Base-by-base conservation (phyloP, 2,888 invertebrate species). In the Tetragonula carbonaria region DNA sequence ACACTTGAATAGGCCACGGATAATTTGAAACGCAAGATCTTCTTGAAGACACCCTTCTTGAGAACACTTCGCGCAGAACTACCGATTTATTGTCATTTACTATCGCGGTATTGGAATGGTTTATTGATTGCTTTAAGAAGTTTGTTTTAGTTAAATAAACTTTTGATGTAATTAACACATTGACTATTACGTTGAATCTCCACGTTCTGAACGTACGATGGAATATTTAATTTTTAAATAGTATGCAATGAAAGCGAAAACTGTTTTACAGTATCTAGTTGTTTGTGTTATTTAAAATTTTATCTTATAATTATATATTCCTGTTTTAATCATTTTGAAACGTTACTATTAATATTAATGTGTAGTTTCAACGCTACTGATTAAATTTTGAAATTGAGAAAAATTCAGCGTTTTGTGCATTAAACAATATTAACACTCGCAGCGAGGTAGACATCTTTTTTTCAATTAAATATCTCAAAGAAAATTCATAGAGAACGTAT, bases 21-120 rank as follows among this genome's bases (percentile, higher is more conserved):
- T 72, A 73, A 55, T 63, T 45, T 63, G 68, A 51, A 33, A 74
- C 66, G 28, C 45, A 33, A 51, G 63, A 33, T 53, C 66, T 59
- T 67, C 21, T 59, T 53, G 5, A 72, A 45, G 21, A 53, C 28
- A 14, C 16, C 51, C 6, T 33, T 33, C 33, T 33, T 33, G 28
- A 33, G n/a, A 14, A 8, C 45, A 21, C 55, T 55, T 57, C 21
- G 0, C 28, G 2, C 33, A 33, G 33, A 33, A 33, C 16, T 14
- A 79, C 63, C 74, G 33, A 63, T 74, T 63, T 51, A 18, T 45
- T 45, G 33, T 51, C 18, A 38, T 51, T 18, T 38, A 33, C 62
- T 14, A 16, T 4, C 2, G n/a, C 3, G 4, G 5, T n/a, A 18
- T 11, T 14, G 4, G 3, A 65, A 2, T 18, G 38, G 55, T 53